These are phyloP conservation scores for Thalassoma bifasciatum DNA, from an alignment of 2,113 vertebrate species.

Conservation along the genomic window DNA sequence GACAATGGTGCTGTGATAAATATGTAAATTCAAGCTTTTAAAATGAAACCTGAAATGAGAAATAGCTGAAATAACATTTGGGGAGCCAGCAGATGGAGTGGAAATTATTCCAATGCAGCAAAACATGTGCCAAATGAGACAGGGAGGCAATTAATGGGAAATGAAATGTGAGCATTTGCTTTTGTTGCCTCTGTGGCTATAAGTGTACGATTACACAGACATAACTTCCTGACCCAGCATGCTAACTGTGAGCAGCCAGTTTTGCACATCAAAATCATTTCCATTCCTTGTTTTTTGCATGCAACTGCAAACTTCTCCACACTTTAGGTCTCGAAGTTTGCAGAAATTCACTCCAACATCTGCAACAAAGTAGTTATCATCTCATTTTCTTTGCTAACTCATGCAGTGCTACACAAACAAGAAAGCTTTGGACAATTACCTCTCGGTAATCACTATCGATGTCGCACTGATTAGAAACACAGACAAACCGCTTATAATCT, in stretches of 20 bases:
- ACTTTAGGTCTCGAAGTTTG: neutral
- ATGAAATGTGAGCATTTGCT: slow-evolving; percentile 19
- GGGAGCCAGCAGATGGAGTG: slow-evolving; percentile 50
- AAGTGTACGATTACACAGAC: neutral
- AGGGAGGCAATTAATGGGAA: slow-evolving; percentile 4
- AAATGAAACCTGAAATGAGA: slow-evolving; percentile 36
- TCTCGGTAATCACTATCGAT: slow-evolving; percentile 40
- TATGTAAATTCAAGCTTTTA: slow-evolving; percentile 5
- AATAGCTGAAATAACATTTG: slow-evolving; percentile 7
- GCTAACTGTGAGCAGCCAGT: no score
- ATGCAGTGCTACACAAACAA: slow-evolving; percentile 43
- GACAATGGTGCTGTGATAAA: neutral
- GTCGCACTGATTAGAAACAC: slow-evolving; percentile 30
- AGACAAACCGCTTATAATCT: slow-evolving; percentile 4
- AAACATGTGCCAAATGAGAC: slow-evolving; percentile 29
- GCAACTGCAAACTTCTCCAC: neutral
- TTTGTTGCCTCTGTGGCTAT: neutral
- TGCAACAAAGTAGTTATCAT: neutral
- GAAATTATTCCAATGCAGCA: slow-evolving; percentile 2
- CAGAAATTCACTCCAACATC: neutral
- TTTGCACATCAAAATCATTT: no score
- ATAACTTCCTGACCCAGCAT: slow-evolving; percentile 16
- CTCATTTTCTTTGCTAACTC: slow-evolving; percentile 36
- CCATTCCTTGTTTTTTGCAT: no score
- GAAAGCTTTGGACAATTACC: slow-evolving; percentile 50